A percentile compares a stretch with the other conserved stretches of the same genome.
Conservation (phyloP, 2,888 invertebrate species). For the Labia minor region DNA sequence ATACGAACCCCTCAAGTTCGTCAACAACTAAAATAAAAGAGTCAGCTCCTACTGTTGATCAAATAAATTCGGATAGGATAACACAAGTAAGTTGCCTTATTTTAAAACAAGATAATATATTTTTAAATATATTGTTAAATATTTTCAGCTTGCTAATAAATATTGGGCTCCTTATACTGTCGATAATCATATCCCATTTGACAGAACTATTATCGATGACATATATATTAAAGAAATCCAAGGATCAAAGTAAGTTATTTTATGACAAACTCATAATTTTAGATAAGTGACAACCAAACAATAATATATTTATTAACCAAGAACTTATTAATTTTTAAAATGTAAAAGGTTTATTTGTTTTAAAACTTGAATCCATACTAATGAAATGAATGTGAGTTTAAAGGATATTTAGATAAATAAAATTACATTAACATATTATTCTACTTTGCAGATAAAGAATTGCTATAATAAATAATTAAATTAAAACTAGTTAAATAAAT, state of each 20-base stretch:
- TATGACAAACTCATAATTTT: constrained; percentile 25
- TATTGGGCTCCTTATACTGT: constrained; percentile 86
- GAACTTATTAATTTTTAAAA: no score
- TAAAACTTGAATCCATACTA: no score
- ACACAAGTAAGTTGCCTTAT: constrained; percentile 55
- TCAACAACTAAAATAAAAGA: constrained; percentile 31
- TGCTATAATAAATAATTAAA: neutral
- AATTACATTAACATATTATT: constrained; percentile 14
- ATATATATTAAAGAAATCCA: constrained; percentile 81
- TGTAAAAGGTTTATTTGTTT: no score
- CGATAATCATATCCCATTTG: constrained; percentile 58
- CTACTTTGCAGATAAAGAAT: constrained; percentile 2
- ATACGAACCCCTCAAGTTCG: no score
- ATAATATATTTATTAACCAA: no score
- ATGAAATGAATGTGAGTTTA: no score
- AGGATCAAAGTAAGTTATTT: constrained; percentile 57
- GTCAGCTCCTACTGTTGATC: constrained; percentile 71
- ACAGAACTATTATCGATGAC: constrained; percentile 71
- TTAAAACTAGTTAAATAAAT: neutral
- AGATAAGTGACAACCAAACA: constrained; percentile 33
- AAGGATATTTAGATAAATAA: no score
- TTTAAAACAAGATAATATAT: constrained; percentile 16
- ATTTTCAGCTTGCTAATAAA: constrained; percentile 69
- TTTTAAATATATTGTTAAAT: no score
- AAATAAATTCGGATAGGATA: constrained; percentile 81